Conservation (phyloP, 1,140 invertebrate species). For the Brachionus rotundiformis region DNA sequence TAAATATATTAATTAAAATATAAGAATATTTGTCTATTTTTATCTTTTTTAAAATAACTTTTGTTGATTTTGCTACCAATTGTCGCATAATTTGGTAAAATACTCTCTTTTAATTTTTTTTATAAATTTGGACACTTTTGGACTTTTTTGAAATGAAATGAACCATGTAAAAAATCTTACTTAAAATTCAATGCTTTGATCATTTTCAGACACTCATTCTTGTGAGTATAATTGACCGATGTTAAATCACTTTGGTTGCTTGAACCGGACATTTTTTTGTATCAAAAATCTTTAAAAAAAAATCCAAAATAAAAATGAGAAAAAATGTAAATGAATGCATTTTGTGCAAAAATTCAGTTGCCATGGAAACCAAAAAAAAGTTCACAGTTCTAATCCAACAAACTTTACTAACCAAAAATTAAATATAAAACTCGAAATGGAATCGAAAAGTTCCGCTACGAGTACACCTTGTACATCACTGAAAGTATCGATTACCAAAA, state of each 20-base stretch:
- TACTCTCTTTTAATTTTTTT: no score
- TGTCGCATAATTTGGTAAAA: no score
- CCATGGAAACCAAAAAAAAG: neutral
- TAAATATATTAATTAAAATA: neutral
- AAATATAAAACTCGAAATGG: neutral
- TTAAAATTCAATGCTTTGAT: neutral
- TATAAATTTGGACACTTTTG: no score
- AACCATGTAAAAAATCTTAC: conserved; percentile 17
- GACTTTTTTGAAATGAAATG: no score
- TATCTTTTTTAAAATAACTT: no score
- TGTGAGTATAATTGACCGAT: neutral
- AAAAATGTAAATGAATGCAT: neutral
- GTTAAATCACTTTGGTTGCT: neutral
- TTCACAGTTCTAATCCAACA: neutral
- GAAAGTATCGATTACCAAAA: conserved; percentile 14
- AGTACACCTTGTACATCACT: neutral
- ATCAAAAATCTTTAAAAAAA: neutral
- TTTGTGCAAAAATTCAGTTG: neutral
- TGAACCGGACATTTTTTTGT: neutral
- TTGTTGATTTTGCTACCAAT: no score
- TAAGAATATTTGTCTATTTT: neutral
- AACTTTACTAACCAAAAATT: neutral
- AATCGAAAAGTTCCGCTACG: conserved; percentile 4
- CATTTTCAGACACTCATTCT: conserved; percentile 41
- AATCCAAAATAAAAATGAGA: neutral